Evolutionary conservation across 2,888 invertebrate genomes (phyloP).

Genomic region (Eledone cirrhosa): DNA sequence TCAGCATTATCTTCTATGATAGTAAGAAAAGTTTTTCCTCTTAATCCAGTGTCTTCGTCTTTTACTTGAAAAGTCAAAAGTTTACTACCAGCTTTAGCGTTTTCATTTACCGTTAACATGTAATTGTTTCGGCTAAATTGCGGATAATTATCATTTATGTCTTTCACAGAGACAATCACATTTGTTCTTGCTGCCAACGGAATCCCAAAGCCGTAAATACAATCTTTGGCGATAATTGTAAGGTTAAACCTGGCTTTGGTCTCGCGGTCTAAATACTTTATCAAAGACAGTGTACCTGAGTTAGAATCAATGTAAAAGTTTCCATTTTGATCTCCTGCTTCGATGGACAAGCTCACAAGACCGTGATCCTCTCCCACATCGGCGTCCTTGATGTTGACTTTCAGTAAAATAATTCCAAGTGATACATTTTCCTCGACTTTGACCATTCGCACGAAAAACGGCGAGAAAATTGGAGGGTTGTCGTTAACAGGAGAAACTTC

Average conservation of each 20-base stretch:
- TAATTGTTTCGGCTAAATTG: constrained; percentile 15
- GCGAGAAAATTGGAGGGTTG: constrained; percentile 31
- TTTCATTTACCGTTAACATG: neutral
- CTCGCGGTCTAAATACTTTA: constrained; percentile 44
- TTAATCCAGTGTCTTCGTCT: constrained; percentile 32
- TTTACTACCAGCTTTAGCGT: neutral
- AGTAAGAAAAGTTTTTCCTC: neutral
- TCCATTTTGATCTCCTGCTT: constrained; percentile 35
- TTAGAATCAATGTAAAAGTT: constrained; percentile 40
- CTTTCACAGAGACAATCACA: neutral
- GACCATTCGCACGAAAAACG: constrained; percentile 35
- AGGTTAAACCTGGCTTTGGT: constrained; percentile 32
- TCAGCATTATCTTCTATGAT: constrained; percentile 39
- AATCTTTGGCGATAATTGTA: constrained; percentile 82
- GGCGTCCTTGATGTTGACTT: constrained; percentile 36
- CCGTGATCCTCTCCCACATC: constrained; percentile 41
- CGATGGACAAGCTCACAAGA: constrained; percentile 41
- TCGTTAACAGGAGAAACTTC: constrained; percentile 46
- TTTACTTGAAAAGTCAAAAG: neutral
- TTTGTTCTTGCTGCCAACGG: constrained; percentile 85
- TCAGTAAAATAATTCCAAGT: constrained; percentile 30
- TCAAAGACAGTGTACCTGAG: constrained; percentile 41
- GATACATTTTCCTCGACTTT: constrained; percentile 42
- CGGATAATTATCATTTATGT: constrained; percentile 31
- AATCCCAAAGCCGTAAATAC: constrained; percentile 70